Conservation (phyloP, 2,113 vertebrate species). For the Ceyx margarethae region DNA sequence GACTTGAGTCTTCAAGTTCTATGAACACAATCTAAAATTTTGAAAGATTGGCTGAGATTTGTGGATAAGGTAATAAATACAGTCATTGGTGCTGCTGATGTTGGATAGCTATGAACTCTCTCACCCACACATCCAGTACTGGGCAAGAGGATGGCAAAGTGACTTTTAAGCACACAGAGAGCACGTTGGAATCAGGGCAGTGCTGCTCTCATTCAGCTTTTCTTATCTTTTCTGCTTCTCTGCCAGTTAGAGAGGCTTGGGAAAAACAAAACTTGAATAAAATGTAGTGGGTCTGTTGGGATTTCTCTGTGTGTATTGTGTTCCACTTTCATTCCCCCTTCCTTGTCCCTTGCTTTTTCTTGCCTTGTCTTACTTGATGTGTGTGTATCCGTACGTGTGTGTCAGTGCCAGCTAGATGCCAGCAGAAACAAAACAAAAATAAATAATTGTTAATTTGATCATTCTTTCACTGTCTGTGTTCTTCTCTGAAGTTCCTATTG, state of each 20-base stretch:
- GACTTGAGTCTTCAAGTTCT: neutral
- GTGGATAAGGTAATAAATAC: neutral
- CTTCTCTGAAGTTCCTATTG: slow-evolving; percentile 30
- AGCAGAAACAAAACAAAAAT: slow-evolving; percentile 19
- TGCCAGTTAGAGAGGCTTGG: neutral
- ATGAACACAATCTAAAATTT: neutral
- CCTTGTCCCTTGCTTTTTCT: neutral
- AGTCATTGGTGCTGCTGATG: neutral
- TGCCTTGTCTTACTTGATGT: neutral
- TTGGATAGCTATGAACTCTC: neutral
- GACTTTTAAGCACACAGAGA: neutral
- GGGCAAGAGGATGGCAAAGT: neutral
- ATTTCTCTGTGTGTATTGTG: neutral
- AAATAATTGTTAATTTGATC: slow-evolving; percentile 25
- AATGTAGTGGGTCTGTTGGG: neutral
- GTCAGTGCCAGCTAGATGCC: slow-evolving; percentile 15
- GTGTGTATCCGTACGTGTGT: neutral
- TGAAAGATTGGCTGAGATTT: neutral
- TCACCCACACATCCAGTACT: accelerated
- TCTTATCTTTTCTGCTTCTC: neutral
- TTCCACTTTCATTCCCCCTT: slow-evolving; percentile 8
- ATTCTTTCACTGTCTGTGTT: slow-evolving; percentile 27
- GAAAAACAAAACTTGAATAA: slow-evolving; percentile 49
- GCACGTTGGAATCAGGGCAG: neutral
- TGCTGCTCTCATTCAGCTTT: slow-evolving; percentile 13